Percentiles rank a stretch among this genome's conserved stretches.
phyloP scores from a whole-genome alignment of 2,113 vertebrate genomes.

The Calonectris borealis region DNA sequence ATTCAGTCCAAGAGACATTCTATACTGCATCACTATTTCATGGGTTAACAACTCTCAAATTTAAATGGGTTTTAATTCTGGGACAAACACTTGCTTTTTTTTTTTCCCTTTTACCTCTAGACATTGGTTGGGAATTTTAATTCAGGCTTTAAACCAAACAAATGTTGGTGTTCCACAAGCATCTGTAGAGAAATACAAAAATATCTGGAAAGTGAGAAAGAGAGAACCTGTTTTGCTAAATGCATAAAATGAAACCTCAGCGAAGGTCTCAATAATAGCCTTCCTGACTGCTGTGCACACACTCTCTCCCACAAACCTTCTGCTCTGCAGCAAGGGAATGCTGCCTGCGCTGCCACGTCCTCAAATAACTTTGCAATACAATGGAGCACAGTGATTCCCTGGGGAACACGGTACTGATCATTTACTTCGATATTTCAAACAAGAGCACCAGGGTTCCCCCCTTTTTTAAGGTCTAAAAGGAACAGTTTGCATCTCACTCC shows the following conservation, averaged over 20 bases:
- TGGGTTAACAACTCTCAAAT: slow-evolving; percentile 17
- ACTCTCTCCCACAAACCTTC: slow-evolving; percentile 31
- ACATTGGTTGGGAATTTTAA: slow-evolving; percentile 26
- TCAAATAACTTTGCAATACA: not conserved
- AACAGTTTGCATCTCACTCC: not conserved
- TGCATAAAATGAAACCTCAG: slow-evolving; percentile 48
- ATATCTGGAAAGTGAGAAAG: slow-evolving; percentile 69
- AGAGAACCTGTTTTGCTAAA: slow-evolving; percentile 52
- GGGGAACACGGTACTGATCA: not conserved
- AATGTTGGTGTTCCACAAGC: slow-evolving; percentile 51
- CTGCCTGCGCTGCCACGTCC: not conserved
- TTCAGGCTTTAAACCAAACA: slow-evolving; percentile 30
- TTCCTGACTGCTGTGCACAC: slow-evolving; percentile 27
- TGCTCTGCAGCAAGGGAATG: slow-evolving; percentile 35
- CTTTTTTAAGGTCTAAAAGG: not conserved
- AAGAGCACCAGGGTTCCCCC: not conserved
- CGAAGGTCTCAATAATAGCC: slow-evolving; percentile 19
- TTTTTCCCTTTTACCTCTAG: not conserved
- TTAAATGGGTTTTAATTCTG: slow-evolving; percentile 44
- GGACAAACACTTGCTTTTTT: slow-evolving; percentile 1
- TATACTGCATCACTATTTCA: not conserved
- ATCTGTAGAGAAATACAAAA: slow-evolving; percentile 70
- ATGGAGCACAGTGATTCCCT: not conserved
- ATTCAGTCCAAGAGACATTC: slow-evolving; percentile 17
- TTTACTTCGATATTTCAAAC: not conserved